phyloP scores from a whole-genome alignment of 2,797 vertebrate genomes.

The Sebastes miniatus region DNA sequence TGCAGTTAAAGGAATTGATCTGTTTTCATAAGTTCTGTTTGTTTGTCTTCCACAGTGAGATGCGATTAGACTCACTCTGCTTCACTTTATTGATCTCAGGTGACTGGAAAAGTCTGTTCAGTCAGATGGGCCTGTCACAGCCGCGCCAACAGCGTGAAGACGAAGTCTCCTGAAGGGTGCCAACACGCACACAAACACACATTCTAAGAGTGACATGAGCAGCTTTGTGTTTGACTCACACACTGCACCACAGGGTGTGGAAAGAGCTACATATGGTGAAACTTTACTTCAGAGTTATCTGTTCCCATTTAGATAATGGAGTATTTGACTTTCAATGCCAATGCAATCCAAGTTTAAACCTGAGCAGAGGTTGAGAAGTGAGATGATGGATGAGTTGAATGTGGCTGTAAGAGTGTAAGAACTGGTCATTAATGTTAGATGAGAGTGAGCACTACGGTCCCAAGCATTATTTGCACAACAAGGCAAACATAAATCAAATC shows the following conservation, averaged over 20 bases:
- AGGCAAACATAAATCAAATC: slow-evolving; percentile 33
- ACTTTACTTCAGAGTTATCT: slow-evolving; percentile 9
- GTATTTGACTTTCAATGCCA: slow-evolving; percentile 31
- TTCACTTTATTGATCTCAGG: slow-evolving; percentile 51
- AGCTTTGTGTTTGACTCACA: not conserved
- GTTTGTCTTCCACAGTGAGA: slow-evolving; percentile 32
- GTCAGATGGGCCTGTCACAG: slow-evolving; percentile 25
- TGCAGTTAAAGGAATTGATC: slow-evolving; percentile 8
- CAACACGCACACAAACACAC: not conserved
- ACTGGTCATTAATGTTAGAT: slow-evolving; percentile 52
- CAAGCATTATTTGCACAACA: slow-evolving; percentile 14
- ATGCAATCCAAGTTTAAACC: slow-evolving; percentile 25
- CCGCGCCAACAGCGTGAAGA: slow-evolving; percentile 16
- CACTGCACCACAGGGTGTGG: not conserved
- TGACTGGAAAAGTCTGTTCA: slow-evolving; percentile 41
- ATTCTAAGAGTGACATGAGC: not conserved
- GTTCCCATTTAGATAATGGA: slow-evolving; percentile 45
- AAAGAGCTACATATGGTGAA: slow-evolving; percentile 12
- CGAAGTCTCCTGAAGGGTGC: slow-evolving; percentile 11
- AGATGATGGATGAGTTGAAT: slow-evolving; percentile 43
- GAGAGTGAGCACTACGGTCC: slow-evolving; percentile 4
- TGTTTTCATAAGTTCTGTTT: slow-evolving; percentile 30
- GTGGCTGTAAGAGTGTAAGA: slow-evolving; percentile 2
- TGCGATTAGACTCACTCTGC: slow-evolving; percentile 23
- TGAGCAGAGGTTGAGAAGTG: slow-evolving; percentile 9